phyloP scores from a whole-genome alignment of 2,113 vertebrate genomes.

The Amia ocellicauda region DNA sequence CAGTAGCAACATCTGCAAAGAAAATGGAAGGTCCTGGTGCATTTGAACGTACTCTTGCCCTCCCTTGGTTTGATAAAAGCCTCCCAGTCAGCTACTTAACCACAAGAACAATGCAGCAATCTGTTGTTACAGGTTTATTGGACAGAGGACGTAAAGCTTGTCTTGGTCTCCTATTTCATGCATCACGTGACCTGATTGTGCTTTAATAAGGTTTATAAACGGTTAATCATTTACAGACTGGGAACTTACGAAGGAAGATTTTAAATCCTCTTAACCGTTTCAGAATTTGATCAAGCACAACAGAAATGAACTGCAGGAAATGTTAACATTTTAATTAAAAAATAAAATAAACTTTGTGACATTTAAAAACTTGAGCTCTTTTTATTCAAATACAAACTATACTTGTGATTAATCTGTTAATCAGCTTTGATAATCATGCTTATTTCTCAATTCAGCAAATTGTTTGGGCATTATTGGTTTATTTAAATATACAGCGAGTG shows the following conservation, averaged over 20 bases:
- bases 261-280: not conserved
- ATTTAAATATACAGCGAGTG: too few relatives aligned
- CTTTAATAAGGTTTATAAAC: constrained; percentile 7
- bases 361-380: too few relatives aligned
- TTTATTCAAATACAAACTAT: too few relatives aligned
- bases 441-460: too few relatives aligned
- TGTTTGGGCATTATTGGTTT: too few relatives aligned
- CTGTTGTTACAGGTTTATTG: constrained; percentile 42
- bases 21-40: constrained; percentile 46
- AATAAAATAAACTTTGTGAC: too few relatives aligned
- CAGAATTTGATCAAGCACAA: not conserved
- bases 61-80: constrained; percentile 34
- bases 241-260: constrained; percentile 2
- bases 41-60: constrained; percentile 38
- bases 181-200: not conserved
- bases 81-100: constrained; percentile 28
- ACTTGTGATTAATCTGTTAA: too few relatives aligned
- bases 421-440: too few relatives aligned
- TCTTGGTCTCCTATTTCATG: constrained; percentile 8
- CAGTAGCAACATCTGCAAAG: constrained; percentile 61
- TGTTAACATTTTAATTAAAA: too few relatives aligned
- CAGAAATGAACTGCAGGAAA: too few relatives aligned
- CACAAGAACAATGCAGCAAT: constrained; percentile 40
- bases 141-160: constrained; percentile 10
- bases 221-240: not conserved